Percentiles rank a stretch among this genome's conserved stretches.
phyloP scores from a whole-genome alignment of 2,888 invertebrate genomes.

The Netelia fuscicornis region DNA sequence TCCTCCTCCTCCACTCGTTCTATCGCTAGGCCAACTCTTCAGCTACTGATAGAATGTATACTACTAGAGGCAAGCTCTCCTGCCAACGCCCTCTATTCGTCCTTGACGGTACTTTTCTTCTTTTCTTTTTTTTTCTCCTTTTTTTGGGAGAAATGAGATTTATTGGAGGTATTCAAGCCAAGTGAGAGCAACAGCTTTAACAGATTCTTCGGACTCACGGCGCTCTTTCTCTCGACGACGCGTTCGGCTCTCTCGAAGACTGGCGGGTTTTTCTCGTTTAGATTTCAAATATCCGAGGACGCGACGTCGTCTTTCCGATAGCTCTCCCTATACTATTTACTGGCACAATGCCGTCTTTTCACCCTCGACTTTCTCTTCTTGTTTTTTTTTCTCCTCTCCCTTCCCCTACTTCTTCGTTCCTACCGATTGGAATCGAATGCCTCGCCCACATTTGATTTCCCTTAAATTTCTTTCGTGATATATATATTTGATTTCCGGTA shows the following conservation, averaged over 20 bases:
- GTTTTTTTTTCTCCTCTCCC: background rate
- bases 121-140: no score
- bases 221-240: constrained; percentile 54
- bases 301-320: constrained; percentile 53
- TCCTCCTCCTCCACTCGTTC: background rate
- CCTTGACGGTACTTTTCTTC: constrained; percentile 14
- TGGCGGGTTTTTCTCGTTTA: constrained; percentile 55
- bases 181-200: constrained; percentile 33
- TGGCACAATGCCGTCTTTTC: constrained; percentile 57
- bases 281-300: constrained; percentile 64
- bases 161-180: constrained; percentile 40
- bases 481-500: constrained; percentile 38
- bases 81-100: constrained; percentile 27
- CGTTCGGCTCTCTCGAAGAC: constrained; percentile 27
- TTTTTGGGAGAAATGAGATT: constrained; percentile 63
- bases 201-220: constrained; percentile 55
- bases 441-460: constrained; percentile 42
- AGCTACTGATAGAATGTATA: constrained; percentile 27
- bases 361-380: constrained; percentile 10
- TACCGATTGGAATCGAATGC: constrained; percentile 53
- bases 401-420: background rate
- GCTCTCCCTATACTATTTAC: constrained; percentile 52
- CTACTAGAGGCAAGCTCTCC: no score
- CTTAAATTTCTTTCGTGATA: constrained; percentile 28
- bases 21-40: constrained; percentile 11